Base-by-base conservation (phyloP, 2,797 vertebrate genomes). In the Melanotaenia parkinsoni region DNA sequence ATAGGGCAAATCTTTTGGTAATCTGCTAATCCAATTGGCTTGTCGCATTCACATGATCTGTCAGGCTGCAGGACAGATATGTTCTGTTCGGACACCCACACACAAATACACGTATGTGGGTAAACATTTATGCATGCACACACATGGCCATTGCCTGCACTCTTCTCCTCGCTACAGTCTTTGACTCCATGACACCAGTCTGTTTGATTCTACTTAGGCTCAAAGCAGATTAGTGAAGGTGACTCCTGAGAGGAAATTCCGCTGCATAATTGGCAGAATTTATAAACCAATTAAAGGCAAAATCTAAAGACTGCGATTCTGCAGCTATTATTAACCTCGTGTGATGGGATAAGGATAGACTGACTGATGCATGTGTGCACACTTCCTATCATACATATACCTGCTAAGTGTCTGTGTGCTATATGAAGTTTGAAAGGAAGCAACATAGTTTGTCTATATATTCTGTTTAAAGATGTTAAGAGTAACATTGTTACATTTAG, bases 1-100 rank as follows among this genome's bases (percentile, higher is more conserved):
- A 93, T 67, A 93, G 93, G 89, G 92, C 89, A 93, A 89, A 93
- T 91, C 87, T 89, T 86, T 85, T 77, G 82, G 76, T 94, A 94
- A 95, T 95, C 93, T 92, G 79, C 73, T 94, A 95, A 95, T 94
- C 94, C 92, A 95, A 94, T 94, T 94, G 89, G 86, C 87, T 72
- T 76, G 83, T 75, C 63, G 84, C 90, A 88, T 91, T 93, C 93
- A 94, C 93, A 93, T 93, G 93, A 95, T 93, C 88, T 84, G 78
- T 65, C 74, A 86, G 85, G 84, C 63, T 68, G 71, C 78, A 62
- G 81, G 80, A 89, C 66, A 80, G 74, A 82, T 60, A 67, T 84
- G 77, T 76, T 89, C 84, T 81, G 79, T 86, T 64, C 70, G 47
- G 70, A 67, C 69, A 64, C 58, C 69, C 76, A 77, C 59, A 70